Evolutionary conservation across 2,797 vertebrate species (phyloP).

Genomic region (Urocyon cinereoargenteus): DNA sequence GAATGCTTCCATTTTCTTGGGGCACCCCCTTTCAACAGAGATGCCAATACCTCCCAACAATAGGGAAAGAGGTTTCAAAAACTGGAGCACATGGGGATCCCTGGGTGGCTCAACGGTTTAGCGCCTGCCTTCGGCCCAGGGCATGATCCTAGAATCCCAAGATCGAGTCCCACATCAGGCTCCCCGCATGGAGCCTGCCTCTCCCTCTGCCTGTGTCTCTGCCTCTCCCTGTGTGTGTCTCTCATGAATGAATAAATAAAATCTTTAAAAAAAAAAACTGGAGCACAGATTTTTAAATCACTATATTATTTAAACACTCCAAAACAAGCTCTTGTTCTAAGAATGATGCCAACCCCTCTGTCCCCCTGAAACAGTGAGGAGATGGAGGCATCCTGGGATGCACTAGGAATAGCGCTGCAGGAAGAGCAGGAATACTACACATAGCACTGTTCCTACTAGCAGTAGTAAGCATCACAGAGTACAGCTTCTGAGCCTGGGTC

Average conservation of each 20-base stretch:
- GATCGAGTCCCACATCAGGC: too few species aligned
- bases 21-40: not conserved
- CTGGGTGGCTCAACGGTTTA: too few species aligned
- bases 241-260: too few species aligned
- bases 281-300: not conserved
- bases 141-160: too few species aligned
- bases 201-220: too few species aligned
- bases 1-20: not conserved
- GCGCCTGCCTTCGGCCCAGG: too few species aligned
- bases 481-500: not conserved
- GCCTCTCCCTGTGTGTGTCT: too few species aligned
- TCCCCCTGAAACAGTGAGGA: not conserved
- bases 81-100: too few species aligned
- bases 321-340: not conserved
- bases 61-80: not conserved
- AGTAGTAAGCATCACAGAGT: fast-evolving
- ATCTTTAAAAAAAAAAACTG: too few species aligned
- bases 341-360: not conserved
- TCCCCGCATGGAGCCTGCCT: too few species aligned
- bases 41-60: not conserved
- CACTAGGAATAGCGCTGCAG: not conserved
- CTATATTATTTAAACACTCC: not conserved
- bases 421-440: not conserved
- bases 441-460: fast-evolving
- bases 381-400: fast-evolving